Base-by-base conservation (phyloP, 2,113 vertebrate genomes). In the Odontesthes bonariensis region DNA sequence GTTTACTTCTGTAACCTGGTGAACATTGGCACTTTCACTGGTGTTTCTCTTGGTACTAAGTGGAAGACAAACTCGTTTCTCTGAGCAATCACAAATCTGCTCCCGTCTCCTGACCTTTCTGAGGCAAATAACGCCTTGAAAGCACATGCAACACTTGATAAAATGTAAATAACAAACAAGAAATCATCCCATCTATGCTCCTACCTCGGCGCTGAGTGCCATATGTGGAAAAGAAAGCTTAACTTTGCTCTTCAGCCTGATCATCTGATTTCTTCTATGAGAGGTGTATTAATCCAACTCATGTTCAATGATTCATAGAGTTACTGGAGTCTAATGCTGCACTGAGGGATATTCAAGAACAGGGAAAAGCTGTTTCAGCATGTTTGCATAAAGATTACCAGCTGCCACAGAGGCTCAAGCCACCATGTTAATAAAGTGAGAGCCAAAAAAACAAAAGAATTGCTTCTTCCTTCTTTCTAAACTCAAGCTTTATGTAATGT, bases 1-100 rank as follows among this genome's bases (percentile, higher is more conserved):
- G 35, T 38, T 38, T 38, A 38, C 35, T 38, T 38, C 35, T 38
- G 7, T 10, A 38, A 8, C 35, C 35, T 52, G 2, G 63, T 78
- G 78, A 77, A 76, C 68, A 35, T 72, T 73, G 79, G 72, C 81
- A 75, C 82, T 80, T 72, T 86, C 54, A 52, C 38, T 42, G 27
- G 53, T 3, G 73, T 51, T 82, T 72, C 77, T 70, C 71, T 69
- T 86, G 76, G 77, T 79, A 77, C 81, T 59, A 49, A 77, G 79
- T 90, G 85, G 86, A 91, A 91, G 90, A 90, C 88, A 57, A 82
- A 58, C 61, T 61, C 11, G 58, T 70, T 81, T 66, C 56, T 83
- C 42, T 17, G 44, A 77, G 63, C 60, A 81, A 69, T 61, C 62
- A 46, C 65, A 5, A 23, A 9, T 52, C 65, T 20, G 35, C 46